Percentiles rank a stretch among this genome's conserved stretches.
phyloP scores from a whole-genome alignment of 2,113 vertebrate genomes.

The Rhinichthys klamathensis region DNA sequence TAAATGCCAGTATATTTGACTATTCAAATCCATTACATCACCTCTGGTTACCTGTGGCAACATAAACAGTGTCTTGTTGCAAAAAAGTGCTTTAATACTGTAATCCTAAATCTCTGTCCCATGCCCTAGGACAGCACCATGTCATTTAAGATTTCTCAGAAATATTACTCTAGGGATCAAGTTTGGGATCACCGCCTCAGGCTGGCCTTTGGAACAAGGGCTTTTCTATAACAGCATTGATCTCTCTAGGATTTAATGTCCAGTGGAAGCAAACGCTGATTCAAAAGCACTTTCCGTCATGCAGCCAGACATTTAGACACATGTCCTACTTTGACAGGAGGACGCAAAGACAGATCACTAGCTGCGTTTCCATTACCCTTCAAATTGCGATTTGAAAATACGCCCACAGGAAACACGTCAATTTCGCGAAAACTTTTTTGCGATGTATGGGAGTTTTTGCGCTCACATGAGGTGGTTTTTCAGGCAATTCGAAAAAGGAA shows the following conservation, averaged over 20 bases:
- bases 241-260: neutral
- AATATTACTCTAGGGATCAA: constrained; percentile 14
- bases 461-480: no score
- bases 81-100: neutral
- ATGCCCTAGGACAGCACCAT: neutral
- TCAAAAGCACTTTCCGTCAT: neutral
- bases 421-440: no score
- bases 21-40: constrained; percentile 40
- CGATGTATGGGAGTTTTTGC: no score
- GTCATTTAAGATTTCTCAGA: constrained; percentile 14
- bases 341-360: neutral
- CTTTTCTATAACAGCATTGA: neutral
- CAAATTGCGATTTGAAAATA: no score
- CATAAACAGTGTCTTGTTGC: constrained; percentile 39
- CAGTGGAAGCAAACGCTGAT: neutral
- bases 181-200: neutral
- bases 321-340: constrained; percentile 3
- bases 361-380: no score
- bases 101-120: neutral
- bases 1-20: neutral
- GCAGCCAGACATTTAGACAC: neutral
- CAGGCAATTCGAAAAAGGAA: no score
- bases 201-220: neutral
- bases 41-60: constrained; percentile 9
- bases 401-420: no score